Evolutionary conservation across 1,140 invertebrate genomes (phyloP).

Genomic region (Diprion similis): DNA sequence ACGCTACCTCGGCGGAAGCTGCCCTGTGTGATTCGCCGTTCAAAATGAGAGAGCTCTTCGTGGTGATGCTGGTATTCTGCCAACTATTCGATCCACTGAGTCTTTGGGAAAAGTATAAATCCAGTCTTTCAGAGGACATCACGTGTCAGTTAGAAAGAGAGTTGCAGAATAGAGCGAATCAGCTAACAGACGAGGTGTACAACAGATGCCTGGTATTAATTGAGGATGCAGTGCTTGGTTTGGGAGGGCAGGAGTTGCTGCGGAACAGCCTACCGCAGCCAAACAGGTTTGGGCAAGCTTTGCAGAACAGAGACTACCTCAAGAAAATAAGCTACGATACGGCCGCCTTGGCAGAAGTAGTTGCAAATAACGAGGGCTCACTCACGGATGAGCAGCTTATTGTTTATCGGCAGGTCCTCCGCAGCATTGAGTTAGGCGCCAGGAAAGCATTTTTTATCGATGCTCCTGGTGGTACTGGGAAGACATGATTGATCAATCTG

Average conservation of each 20-base stretch:
- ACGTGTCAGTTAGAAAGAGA: background rate
- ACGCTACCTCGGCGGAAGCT: slow-evolving; percentile 17
- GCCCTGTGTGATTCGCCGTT: slow-evolving; percentile 22
- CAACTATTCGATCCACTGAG: slow-evolving; percentile 20
- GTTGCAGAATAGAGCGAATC: background rate
- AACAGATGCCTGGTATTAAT: background rate
- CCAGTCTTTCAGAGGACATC: background rate
- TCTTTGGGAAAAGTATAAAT: slow-evolving; percentile 21
- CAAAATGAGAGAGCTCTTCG: slow-evolving; percentile 26
- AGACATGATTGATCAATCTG: slow-evolving; percentile 37
- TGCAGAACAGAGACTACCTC: slow-evolving; percentile 2
- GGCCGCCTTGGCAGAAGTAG: slow-evolving; percentile 4
- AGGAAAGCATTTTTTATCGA: slow-evolving; percentile 32
- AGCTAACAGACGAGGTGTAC: no score
- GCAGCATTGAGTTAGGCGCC: background rate
- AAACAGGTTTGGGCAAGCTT: background rate
- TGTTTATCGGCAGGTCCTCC: slow-evolving; percentile 23
- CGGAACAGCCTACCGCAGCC: background rate
- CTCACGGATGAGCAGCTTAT: slow-evolving; percentile 6
- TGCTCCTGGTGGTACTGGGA: slow-evolving; percentile 36
- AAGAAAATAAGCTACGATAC: slow-evolving; percentile 12
- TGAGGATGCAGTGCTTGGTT: slow-evolving; percentile 29
- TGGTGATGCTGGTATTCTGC: slow-evolving; percentile 25
- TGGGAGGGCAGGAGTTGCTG: background rate
- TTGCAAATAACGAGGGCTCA: background rate